Percentiles rank a stretch among this genome's conserved stretches.
Evolutionary conservation across 2,113 vertebrate species (phyloP).

Genomic region (Anas platyrhynchos): DNA sequence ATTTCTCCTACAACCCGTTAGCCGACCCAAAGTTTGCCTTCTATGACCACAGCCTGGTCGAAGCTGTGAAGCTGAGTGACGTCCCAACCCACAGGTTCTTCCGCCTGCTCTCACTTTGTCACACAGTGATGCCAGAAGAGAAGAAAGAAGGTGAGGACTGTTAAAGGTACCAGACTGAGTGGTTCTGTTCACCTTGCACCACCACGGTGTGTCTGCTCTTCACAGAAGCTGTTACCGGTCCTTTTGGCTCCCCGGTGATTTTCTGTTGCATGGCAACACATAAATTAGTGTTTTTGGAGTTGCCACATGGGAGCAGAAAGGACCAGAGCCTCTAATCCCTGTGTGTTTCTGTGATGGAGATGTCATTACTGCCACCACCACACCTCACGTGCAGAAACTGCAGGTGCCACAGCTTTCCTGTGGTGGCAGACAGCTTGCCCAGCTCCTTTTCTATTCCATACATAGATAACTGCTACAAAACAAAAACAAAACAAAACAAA

Average conservation of each 20-base stretch:
- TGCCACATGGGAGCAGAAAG: not conserved
- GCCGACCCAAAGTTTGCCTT: slow-evolving; percentile 91
- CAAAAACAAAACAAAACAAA: not conserved
- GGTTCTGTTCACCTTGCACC: not conserved
- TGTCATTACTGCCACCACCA: not conserved
- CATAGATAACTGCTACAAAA: not conserved
- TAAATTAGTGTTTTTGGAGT: not conserved
- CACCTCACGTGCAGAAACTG: not conserved
- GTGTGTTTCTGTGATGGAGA: not conserved
- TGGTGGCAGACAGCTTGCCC: not conserved
- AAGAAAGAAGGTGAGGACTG: slow-evolving; percentile 85
- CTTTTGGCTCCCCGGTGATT: slow-evolving; percentile 1
- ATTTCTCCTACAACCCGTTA: slow-evolving; percentile 89
- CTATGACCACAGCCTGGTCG: slow-evolving; percentile 87
- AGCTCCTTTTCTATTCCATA: not conserved
- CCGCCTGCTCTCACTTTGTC: slow-evolving; percentile 90
- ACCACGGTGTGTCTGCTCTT: not conserved
- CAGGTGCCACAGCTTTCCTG: not conserved
- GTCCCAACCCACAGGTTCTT: slow-evolving; percentile 83
- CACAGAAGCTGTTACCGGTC: not conserved
- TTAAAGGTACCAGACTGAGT: not conserved
- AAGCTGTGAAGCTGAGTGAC: slow-evolving; percentile 80
- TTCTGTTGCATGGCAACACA: not conserved
- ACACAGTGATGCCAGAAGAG: slow-evolving; percentile 95
- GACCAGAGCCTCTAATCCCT: not conserved